Evolutionary conservation across 2,113 vertebrate species (phyloP).

Genomic region (Coptodon rendalli): DNA sequence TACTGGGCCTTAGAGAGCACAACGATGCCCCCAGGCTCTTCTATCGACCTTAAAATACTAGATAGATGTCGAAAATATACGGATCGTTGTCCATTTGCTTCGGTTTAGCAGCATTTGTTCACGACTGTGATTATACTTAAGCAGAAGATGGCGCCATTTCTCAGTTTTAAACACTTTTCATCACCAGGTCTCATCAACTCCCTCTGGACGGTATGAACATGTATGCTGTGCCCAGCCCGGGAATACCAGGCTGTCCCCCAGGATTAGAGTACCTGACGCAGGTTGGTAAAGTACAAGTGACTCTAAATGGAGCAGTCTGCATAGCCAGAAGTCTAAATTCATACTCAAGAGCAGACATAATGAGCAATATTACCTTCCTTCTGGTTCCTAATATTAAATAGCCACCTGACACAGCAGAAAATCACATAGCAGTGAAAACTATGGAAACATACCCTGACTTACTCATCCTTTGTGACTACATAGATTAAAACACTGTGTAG

Average conservation of each 20-base stretch:
- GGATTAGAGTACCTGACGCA: slow-evolving; percentile 76
- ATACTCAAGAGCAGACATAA: neutral
- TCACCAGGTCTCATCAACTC: slow-evolving; percentile 28
- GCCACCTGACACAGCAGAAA: neutral
- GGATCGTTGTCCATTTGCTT: neutral
- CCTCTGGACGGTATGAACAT: slow-evolving; percentile 56
- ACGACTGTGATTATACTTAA: neutral
- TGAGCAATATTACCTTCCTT: neutral
- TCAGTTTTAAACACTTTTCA: neutral
- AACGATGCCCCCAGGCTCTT: rapidly evolving
- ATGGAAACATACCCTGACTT: neutral
- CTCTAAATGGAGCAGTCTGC: neutral
- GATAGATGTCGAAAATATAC: neutral
- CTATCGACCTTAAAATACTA: neutral
- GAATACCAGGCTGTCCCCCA: slow-evolving; percentile 67
- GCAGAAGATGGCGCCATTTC: slow-evolving; percentile 46
- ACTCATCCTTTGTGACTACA: neutral
- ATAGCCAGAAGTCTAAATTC: neutral
- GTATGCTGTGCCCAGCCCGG: slow-evolving; percentile 63
- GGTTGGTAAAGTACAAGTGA: slow-evolving; percentile 26
- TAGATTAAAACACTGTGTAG: neutral
- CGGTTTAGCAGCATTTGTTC: neutral
- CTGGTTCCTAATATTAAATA: neutral
- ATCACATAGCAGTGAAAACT: neutral
- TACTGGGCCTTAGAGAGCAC: neutral